phyloP scores from a whole-genome alignment of 2,797 vertebrate genomes.

The Tadarida brasiliensis region DNA sequence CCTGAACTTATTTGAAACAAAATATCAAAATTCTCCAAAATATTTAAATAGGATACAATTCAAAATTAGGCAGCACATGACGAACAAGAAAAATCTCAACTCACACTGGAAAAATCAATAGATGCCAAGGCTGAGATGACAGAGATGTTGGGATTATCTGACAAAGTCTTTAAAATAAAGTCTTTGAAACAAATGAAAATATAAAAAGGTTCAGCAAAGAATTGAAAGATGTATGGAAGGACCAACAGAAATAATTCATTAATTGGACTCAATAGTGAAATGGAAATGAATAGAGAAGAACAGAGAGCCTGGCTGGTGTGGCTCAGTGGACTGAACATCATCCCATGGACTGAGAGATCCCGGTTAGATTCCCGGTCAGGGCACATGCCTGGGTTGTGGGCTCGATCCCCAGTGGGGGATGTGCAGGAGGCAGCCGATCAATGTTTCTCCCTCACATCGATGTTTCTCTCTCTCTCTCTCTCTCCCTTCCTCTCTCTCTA shows the following conservation, averaged over 20 bases:
- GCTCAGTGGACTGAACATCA: too few species aligned
- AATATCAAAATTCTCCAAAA: not conserved
- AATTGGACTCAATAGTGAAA: not conserved
- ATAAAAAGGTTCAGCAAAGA: not conserved
- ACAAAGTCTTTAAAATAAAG: not conserved
- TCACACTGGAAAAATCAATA: not conserved
- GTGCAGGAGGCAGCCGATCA: too few species aligned
- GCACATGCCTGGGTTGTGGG: too few species aligned
- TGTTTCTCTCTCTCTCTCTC: too few species aligned
- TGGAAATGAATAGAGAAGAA: not conserved
- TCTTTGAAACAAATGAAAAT: conserved; percentile 48
- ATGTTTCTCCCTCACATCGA: too few species aligned
- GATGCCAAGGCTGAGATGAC: not conserved
- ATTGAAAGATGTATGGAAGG: not conserved
- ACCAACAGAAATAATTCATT: not conserved
- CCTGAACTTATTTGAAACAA: not conserved
- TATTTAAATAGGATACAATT: not conserved
- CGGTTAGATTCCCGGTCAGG: too few species aligned
- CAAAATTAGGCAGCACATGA: not conserved
- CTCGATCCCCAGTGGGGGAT: too few species aligned
- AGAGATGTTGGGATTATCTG: not conserved
- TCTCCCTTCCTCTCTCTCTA: too few species aligned
- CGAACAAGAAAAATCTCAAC: not conserved
- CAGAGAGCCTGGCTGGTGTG: not conserved
- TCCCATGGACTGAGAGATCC: too few species aligned